Conservation (phyloP, 1,140 invertebrate species). For the Thrips palmi region DNA sequence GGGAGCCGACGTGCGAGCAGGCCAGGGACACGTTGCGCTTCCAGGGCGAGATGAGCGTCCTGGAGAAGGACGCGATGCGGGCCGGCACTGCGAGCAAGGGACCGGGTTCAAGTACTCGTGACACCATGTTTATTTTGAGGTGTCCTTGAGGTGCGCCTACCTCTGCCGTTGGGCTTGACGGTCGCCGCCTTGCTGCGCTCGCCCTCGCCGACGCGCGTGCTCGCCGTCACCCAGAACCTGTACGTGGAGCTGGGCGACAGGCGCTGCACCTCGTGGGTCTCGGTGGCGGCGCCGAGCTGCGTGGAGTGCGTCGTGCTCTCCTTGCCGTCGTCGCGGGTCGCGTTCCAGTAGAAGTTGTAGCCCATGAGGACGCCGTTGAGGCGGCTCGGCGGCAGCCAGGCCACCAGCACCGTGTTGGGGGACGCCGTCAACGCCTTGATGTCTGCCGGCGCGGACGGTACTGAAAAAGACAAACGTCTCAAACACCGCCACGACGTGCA, state of each 20-base stretch:
- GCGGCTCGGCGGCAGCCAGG: constrained; percentile 60
- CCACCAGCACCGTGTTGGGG: constrained; percentile 64
- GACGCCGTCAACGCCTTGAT: constrained; percentile 77
- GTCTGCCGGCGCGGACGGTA: constrained; percentile 67
- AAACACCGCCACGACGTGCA: too few relatives aligned
- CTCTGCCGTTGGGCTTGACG: constrained; percentile 55
- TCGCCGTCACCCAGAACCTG: constrained; percentile 66
- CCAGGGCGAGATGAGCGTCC: constrained; percentile 59
- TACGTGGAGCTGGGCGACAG: constrained; percentile 50
- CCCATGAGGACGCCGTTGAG: constrained; percentile 58
- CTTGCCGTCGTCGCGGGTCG: constrained; percentile 49
- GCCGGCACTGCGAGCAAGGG: constrained; percentile 48
- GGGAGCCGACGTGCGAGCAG: constrained; percentile 63
- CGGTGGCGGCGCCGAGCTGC: constrained; percentile 38
- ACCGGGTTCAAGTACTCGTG: too few relatives aligned
- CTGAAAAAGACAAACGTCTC: constrained; percentile 24
- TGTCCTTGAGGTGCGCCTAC: constrained; percentile 25
- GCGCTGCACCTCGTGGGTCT: constrained; percentile 49
- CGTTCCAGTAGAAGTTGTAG: constrained; percentile 67
- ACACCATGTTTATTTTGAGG: too few relatives aligned
- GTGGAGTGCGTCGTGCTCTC: constrained; percentile 50
- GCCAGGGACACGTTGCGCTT: constrained; percentile 62
- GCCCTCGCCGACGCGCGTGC: constrained; percentile 62
- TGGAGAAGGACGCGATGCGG: constrained; percentile 62
- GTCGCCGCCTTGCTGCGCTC: constrained; percentile 55